Evolutionary conservation across 1,140 invertebrate genomes (phyloP).

Genomic region (Steinernema khuongi): DNA sequence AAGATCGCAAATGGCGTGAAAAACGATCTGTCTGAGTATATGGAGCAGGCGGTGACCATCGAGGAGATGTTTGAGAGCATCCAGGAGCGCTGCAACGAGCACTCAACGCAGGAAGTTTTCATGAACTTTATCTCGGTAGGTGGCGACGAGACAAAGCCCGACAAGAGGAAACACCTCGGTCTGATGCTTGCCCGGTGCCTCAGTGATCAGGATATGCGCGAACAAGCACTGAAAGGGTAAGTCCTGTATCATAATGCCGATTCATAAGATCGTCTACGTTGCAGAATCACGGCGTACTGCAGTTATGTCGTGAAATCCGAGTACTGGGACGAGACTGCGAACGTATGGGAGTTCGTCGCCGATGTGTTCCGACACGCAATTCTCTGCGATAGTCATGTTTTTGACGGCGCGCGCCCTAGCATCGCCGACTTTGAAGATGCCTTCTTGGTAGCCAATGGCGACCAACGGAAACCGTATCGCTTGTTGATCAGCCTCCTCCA

Average conservation of each 20-base stretch:
- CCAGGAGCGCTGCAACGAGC: neutral
- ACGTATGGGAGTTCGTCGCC: slow-evolving; percentile 6
- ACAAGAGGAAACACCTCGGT: slow-evolving; percentile 1
- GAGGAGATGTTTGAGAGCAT: neutral
- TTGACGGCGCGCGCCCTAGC: neutral
- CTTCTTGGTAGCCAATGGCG: slow-evolving; percentile 9
- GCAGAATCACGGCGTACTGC: neutral
- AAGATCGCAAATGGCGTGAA: neutral
- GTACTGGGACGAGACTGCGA: neutral
- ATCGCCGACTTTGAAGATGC: slow-evolving; percentile 1
- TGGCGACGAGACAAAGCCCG: neutral
- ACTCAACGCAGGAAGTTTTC: neutral
- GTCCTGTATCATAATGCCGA: neutral
- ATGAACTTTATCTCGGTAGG: slow-evolving; percentile 4
- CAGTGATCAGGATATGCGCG: neutral
- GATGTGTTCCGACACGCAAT: slow-evolving; percentile 5
- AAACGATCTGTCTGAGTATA: neutral
- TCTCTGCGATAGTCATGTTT: neutral
- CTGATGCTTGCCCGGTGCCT: slow-evolving; percentile 4
- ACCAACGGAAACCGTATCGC: slow-evolving; percentile 8
- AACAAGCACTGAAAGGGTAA: neutral
- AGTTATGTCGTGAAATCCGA: neutral
- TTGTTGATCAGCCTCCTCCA: slow-evolving; percentile 11
- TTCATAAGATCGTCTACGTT: neutral
- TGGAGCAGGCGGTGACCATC: neutral